Evolutionary conservation across 2,113 vertebrate genomes (phyloP), one percentile per base, ranked within the genome.

Genomic region (Nothocercus julius): DNA sequence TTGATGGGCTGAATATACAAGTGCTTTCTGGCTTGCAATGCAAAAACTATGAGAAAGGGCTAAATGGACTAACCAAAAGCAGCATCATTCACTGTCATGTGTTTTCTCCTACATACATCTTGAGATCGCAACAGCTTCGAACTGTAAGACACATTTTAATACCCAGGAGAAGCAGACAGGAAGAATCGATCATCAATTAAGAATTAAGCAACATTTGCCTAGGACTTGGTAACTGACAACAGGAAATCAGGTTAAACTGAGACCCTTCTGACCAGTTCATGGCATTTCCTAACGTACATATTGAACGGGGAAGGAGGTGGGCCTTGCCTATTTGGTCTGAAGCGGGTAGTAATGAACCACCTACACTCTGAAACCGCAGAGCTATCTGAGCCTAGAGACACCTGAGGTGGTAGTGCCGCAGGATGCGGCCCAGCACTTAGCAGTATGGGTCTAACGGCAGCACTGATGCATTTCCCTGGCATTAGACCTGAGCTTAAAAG

Each of bases 401-500:
- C 61, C 21, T 38, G 34, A 38, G 30, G 5, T 76, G 51, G 28
- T 62, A 51, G n/a, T 0, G 11, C 2, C 53, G 20, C 0, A 7
- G 47, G 44, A 40, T 56, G 8, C 49, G 62, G 51, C 36, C 36
- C 2, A 1, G 27, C 66, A 40, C 1, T 0, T n/a, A 54, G 76
- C 79, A 67, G 40, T 14, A 4, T n/a, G 63, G n/a, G 27, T 73
- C 56, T 90, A 76, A 34, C 10, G 3, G 72, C 83, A 72, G 56
- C 24, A 34, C 64, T 89, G 83, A 56, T 0, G 0, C 32, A 12
- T n/a, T 81, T 0, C 0, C 56, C 61, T 78, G 90, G 69, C 40
- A 8, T 19, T 61, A 44, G 80, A 92, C 68, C 83, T 93, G 69
- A 81, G 80, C 56, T 89, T 86, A 89, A 89, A 90, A 84, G 22